These are phyloP conservation scores for Cephalotes varians DNA, from an alignment of 2,888 invertebrate species.

Conservation along the genomic window DNA sequence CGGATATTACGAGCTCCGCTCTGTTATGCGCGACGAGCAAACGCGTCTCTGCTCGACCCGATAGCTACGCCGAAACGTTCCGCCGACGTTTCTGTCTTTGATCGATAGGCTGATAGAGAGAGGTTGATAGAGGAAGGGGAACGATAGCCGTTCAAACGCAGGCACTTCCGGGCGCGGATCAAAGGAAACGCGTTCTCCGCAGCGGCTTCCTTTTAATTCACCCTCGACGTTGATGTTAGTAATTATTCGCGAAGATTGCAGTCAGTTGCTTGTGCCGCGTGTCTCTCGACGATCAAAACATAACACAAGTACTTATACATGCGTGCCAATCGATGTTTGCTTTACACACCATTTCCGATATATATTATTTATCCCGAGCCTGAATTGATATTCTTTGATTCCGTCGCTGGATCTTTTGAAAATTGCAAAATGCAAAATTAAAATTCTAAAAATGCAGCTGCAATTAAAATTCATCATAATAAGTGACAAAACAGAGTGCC, in stretches of 20 bases:
- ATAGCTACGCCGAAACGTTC: constrained; percentile 52
- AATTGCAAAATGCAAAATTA: background rate
- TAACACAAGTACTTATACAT: constrained; percentile 3
- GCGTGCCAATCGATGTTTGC: background rate
- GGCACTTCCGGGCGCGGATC: constrained; percentile 40
- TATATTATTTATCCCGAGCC: background rate
- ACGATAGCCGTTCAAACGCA: constrained; percentile 44
- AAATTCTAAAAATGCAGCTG: no score
- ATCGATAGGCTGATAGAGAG: constrained; percentile 60
- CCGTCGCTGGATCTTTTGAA: background rate
- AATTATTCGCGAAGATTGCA: constrained; percentile 46
- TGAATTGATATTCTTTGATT: background rate
- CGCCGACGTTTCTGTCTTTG: constrained; percentile 67
- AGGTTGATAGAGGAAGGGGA: constrained; percentile 17
- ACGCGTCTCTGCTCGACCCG: background rate
- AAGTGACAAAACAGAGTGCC: background rate
- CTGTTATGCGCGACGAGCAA: constrained; percentile 56
- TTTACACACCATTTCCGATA: background rate
- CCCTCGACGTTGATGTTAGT: constrained; percentile 36
- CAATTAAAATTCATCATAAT: background rate
- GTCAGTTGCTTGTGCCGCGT: background rate
- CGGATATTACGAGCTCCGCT: constrained; percentile 73
- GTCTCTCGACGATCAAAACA: background rate
- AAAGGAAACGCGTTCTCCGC: constrained; percentile 25
- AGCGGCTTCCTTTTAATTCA: constrained; percentile 45